Evolutionary conservation across 2,888 invertebrate species (phyloP).

Genomic region (Zonitis immaculata): DNA sequence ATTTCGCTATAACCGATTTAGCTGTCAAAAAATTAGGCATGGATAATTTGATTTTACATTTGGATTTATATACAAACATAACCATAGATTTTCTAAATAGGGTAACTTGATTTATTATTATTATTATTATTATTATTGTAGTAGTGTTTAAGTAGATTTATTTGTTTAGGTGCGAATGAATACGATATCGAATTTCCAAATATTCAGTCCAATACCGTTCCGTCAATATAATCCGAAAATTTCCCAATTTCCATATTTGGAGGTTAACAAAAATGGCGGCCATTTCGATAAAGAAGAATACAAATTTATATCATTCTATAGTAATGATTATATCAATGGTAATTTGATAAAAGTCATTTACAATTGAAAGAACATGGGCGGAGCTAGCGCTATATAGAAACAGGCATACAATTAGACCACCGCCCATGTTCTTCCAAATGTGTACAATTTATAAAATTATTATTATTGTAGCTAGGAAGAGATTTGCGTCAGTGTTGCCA

Average conservation of each 20-base stretch:
- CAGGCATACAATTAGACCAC: too few relatives aligned
- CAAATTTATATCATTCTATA: constrained; percentile 75
- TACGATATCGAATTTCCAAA: constrained; percentile 81
- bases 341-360: too few relatives aligned
- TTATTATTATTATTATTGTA: too few relatives aligned
- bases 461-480: constrained; percentile 59
- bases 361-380: too few relatives aligned
- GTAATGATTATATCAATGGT: constrained; percentile 73
- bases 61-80: constrained; percentile 64
- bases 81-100: constrained; percentile 85
- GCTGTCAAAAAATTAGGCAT: constrained; percentile 65
- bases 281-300: constrained; percentile 73
- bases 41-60: constrained; percentile 68
- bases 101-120: constrained; percentile 49
- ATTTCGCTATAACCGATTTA: constrained; percentile 62
- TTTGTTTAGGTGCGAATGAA: constrained; percentile 81
- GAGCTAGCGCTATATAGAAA: too few relatives aligned
- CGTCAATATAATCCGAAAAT: constrained; percentile 77
- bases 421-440: too few relatives aligned
- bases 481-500: constrained; percentile 55
- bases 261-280: constrained; percentile 70
- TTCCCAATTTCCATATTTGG: constrained; percentile 48
- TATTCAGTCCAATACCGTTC: constrained; percentile 90
- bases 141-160: not conserved
- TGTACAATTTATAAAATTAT: not conserved